Evolutionary conservation across 2,797 vertebrate species (phyloP).

Genomic region (Squalus acanthias): DNA sequence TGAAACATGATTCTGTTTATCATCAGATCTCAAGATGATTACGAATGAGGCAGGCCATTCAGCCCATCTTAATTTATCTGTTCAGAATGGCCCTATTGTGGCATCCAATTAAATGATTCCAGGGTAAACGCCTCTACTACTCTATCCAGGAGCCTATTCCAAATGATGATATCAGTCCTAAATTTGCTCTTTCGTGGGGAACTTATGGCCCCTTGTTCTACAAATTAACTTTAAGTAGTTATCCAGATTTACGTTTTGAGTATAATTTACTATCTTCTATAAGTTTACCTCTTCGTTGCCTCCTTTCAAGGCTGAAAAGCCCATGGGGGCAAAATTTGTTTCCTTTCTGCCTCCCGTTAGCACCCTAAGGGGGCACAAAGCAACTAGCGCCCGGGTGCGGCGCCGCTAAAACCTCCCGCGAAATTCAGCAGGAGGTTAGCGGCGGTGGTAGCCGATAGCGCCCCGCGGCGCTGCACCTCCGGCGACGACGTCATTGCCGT

Average conservation of each 20-base stretch:
- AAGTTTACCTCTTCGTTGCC: not conserved
- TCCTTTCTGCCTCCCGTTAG: no score
- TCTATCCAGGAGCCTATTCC: not conserved
- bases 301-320: not conserved
- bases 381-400: no score
- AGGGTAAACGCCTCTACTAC: not conserved
- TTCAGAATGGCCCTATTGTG: not conserved
- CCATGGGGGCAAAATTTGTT: not conserved
- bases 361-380: no score
- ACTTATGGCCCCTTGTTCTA: not conserved
- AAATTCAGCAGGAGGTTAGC: no score
- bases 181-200: not conserved
- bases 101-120: not conserved
- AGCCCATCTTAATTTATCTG: not conserved
- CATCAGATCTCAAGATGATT: not conserved
- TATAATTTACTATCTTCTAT: not conserved
- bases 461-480: no score
- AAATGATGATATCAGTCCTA: not conserved
- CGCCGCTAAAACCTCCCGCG: no score
- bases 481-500: no score
- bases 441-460: no score
- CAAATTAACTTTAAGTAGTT: not conserved
- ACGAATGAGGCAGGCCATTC: not conserved
- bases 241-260: not conserved
- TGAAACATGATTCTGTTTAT: no score